These are phyloP conservation scores for Achatina immaculata DNA, from an alignment of 1,140 invertebrate species.

Conservation along the genomic window DNA sequence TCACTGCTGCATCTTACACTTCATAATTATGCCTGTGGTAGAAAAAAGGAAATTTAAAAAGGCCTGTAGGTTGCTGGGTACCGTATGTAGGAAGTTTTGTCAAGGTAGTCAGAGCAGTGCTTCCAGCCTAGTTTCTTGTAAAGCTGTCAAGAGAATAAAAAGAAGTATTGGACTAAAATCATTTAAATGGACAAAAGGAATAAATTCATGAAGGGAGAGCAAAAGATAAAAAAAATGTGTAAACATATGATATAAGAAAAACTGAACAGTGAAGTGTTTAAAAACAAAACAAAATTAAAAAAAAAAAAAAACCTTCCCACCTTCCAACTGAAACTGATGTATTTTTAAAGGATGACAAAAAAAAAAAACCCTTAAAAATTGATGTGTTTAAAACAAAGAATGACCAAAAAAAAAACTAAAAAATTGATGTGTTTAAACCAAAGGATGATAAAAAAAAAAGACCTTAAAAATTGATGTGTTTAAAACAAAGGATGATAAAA, in stretches of 20 bases:
- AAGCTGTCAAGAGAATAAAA: constrained; percentile 54
- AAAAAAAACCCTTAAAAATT: no score
- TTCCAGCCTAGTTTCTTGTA: constrained; percentile 79
- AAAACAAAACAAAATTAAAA: background rate
- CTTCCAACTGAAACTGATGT: no score
- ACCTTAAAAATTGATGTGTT: no score
- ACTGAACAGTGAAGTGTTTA: background rate
- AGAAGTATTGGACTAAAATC: background rate
- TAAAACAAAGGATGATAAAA: no score
- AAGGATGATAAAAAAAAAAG: no score
- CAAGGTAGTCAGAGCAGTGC: constrained; percentile 76
- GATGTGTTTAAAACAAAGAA: no score
- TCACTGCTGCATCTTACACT: no score
- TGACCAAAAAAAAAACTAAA: no score
- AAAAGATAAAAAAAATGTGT: background rate
- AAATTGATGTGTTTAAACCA: no score
- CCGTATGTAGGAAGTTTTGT: constrained; percentile 75
- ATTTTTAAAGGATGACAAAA: no score
- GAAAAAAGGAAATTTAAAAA: constrained; percentile 74
- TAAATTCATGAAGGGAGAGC: background rate
- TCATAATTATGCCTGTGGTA: no score
- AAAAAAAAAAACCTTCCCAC: no score
- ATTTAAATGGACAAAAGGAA: background rate
- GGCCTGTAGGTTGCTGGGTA: constrained; percentile 78
- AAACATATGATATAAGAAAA: background rate